Percentiles rank a stretch among this genome's conserved stretches.
Conservation (phyloP, 2,797 vertebrate species). For the Oceanodroma leucorhoa region DNA sequence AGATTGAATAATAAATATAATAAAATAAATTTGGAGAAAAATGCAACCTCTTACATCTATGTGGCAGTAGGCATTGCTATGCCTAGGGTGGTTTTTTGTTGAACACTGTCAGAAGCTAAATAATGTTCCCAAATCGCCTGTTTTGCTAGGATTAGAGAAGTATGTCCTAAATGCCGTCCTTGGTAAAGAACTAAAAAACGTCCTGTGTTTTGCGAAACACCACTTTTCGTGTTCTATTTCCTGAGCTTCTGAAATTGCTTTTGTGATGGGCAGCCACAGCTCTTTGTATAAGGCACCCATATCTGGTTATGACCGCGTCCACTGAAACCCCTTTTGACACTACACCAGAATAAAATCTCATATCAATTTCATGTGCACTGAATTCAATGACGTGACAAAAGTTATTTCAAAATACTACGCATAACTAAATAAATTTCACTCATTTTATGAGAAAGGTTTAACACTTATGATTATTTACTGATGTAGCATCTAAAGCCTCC, state of each 20-base stretch:
- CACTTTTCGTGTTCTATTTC: neutral
- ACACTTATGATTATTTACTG: neutral
- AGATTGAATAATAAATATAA: neutral
- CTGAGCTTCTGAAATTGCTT: conserved; percentile 1
- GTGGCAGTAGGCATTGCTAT: neutral
- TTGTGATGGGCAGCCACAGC: neutral
- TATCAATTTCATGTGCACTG: neutral
- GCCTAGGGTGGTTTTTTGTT: neutral
- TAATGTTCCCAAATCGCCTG: neutral
- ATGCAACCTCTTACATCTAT: neutral
- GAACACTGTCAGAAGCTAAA: neutral
- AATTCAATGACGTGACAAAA: accelerated
- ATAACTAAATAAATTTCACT: neutral
- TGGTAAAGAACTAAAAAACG: neutral
- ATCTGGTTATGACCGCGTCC: neutral
- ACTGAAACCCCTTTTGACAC: neutral
- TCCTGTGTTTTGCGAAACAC: neutral
- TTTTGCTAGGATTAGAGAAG: neutral
- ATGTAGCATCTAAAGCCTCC: neutral
- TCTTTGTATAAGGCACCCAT: neutral
- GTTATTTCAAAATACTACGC: neutral
- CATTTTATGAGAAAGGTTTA: neutral
- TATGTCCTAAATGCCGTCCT: neutral
- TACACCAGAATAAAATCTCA: neutral
- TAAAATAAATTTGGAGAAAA: neutral